Evolutionary conservation across 92 coral and sea anemone species (phyloP), one percentile per base, ranked within the genome.

Genomic region (Zoanthus gigantus): DNA sequence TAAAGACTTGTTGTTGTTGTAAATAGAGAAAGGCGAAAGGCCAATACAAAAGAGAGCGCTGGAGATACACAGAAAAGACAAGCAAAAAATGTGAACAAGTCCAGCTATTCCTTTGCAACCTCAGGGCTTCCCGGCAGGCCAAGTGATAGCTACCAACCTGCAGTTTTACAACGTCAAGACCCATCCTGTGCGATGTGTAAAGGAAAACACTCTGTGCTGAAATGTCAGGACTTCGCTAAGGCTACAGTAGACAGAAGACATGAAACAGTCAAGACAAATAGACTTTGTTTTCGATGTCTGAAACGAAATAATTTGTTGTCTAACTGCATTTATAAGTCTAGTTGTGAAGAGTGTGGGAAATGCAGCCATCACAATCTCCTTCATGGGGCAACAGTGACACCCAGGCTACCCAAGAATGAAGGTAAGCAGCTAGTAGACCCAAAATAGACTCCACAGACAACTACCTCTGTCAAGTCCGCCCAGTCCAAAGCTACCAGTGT

Each of bases 231-330:
- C 17, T 94, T 94, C 63, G 53, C 72, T 10, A 77, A 86, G 89
- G 46, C 46, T 12, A 44, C 79, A 8, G 83, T 82, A 12, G 91
- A 94, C 66, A 87, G 84, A 72, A 72, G 91, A 60, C 69, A 82
- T 9, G 89, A 88, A 16, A 7, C 85, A 9, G 69, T 92, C 34
- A 71, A 45, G 18, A 5, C 18, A 45, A 89, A 94, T 17, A 83
- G 89, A 31, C 97, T 94, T 34, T 94, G 92, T 77, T 90, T 79
- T 28, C 77, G 93, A 12, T 94, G 97, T 44, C 79, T 94, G 2
- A 82, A 52, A 58, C 6, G 14, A 1, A 93, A 94, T 68, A 94
- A 92, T 86, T 30, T 92, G 73, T 92, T 91, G 3, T 23, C 89
- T n/a, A 78, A 66, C 54, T 91, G 96, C 72, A 68, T 12, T 52